Evolutionary conservation across 1,140 invertebrate species (phyloP).

Genomic region (Limonius californicus): DNA sequence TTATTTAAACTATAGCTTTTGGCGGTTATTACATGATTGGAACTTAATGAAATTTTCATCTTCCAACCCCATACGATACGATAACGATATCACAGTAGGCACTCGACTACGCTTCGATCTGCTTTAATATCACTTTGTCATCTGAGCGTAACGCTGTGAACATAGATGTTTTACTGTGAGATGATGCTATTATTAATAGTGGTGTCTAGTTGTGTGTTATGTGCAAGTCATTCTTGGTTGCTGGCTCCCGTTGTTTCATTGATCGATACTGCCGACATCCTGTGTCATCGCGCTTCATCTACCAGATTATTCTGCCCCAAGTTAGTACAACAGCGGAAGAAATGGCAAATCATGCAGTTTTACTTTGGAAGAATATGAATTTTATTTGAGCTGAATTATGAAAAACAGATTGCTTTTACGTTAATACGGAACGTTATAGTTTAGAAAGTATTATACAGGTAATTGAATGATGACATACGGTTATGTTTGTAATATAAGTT

Average conservation of each 20-base stretch:
- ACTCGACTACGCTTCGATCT: background rate
- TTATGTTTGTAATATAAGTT: too few species aligned
- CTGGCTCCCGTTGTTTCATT: slow-evolving; percentile 41
- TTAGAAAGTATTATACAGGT: too few species aligned
- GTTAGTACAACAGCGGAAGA: background rate
- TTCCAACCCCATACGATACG: too few species aligned
- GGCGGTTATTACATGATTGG: too few species aligned
- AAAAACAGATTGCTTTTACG: too few species aligned
- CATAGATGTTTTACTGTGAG: slow-evolving; percentile 34
- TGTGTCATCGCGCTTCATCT: slow-evolving; percentile 40
- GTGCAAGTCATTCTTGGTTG: slow-evolving; percentile 46
- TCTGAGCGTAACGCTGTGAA: slow-evolving; percentile 29
- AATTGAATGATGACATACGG: too few species aligned
- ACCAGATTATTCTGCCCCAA: slow-evolving; percentile 17
- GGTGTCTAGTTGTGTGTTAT: slow-evolving; percentile 42
- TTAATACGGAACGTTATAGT: too few species aligned
- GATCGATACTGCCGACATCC: slow-evolving; percentile 44
- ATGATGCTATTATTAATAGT: slow-evolving; percentile 44
- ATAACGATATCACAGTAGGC: slow-evolving; percentile 1
- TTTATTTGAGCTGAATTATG: background rate
- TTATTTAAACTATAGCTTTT: too few species aligned
- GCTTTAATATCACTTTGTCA: slow-evolving; percentile 24
- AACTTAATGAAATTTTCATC: too few species aligned
- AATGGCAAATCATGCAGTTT: background rate
- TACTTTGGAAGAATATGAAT: background rate